phyloP scores from a whole-genome alignment of 2,797 vertebrate genomes.

The Synaphobranchus kaupii region DNA sequence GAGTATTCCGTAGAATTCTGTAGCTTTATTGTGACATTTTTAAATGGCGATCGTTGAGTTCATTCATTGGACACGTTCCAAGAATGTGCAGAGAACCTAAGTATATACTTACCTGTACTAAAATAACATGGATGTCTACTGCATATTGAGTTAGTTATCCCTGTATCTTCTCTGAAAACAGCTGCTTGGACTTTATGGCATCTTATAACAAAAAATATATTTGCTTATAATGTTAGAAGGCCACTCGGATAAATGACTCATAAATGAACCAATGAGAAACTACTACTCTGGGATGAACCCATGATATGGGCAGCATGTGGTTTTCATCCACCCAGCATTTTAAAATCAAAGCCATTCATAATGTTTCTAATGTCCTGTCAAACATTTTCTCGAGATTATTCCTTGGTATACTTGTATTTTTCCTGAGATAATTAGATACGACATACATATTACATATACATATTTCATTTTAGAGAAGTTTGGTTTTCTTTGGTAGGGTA shows the following conservation, averaged over 20 bases:
- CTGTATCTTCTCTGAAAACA: background rate
- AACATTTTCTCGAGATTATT: too few relatives aligned
- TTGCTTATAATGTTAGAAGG: background rate
- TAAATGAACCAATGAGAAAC: too few relatives aligned
- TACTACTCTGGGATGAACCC: too few relatives aligned
- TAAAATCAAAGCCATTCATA: too few relatives aligned
- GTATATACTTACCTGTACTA: background rate
- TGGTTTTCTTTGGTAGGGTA: background rate
- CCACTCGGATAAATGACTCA: too few relatives aligned
- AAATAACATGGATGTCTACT: background rate
- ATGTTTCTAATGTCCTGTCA: too few relatives aligned
- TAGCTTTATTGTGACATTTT: background rate
- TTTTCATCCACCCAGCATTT: background rate
- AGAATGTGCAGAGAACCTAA: background rate
- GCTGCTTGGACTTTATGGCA: background rate
- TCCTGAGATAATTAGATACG: too few relatives aligned
- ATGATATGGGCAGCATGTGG: background rate
- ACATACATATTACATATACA: too few relatives aligned
- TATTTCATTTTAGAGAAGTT: too few relatives aligned
- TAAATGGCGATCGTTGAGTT: background rate
- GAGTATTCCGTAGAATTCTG: background rate
- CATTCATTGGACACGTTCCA: background rate
- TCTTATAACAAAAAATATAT: background rate
- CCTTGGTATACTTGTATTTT: too few relatives aligned
- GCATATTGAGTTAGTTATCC: background rate